Conservation (phyloP, 2,797 vertebrate genomes). For the Microctenopoma stevenorrisi region DNA sequence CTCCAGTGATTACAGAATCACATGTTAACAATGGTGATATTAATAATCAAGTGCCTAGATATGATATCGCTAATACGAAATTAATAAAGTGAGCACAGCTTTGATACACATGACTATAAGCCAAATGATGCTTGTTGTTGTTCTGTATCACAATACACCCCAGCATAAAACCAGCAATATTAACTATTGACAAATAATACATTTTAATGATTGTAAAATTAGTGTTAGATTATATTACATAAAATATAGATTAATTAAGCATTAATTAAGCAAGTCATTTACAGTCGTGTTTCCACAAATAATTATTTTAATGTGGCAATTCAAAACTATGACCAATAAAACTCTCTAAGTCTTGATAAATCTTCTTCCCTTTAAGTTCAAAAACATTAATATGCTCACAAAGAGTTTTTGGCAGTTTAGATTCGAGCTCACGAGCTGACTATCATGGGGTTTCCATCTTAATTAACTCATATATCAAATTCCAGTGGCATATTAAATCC, state of each 20-base stretch:
- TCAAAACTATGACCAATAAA: not conserved
- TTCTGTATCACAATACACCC: not conserved
- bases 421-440: slow-evolving; percentile 78
- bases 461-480: slow-evolving; percentile 84
- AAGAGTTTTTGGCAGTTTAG: slow-evolving; percentile 69
- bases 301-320: not conserved
- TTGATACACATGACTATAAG: not conserved
- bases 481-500: slow-evolving; percentile 84
- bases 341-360: not conserved
- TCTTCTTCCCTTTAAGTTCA: not conserved
- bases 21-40: slow-evolving; percentile 13
- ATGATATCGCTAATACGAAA: not conserved
- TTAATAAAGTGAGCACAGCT: not conserved
- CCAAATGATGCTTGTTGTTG: not conserved
- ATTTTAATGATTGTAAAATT: not conserved
- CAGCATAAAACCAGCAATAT: not conserved
- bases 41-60: not conserved
- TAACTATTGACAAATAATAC: not conserved
- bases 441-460: slow-evolving; percentile 84
- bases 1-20: slow-evolving; percentile 28
- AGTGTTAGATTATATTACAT: not conserved
- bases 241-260: not conserved
- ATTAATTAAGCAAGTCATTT: not conserved
- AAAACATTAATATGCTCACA: slow-evolving; percentile 56
- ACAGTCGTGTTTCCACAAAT: not conserved